These are phyloP conservation scores for Ephydatia muelleri DNA, from an alignment of 37 sponge, comb jelly and placozoan genomes.

Conservation along the genomic window DNA sequence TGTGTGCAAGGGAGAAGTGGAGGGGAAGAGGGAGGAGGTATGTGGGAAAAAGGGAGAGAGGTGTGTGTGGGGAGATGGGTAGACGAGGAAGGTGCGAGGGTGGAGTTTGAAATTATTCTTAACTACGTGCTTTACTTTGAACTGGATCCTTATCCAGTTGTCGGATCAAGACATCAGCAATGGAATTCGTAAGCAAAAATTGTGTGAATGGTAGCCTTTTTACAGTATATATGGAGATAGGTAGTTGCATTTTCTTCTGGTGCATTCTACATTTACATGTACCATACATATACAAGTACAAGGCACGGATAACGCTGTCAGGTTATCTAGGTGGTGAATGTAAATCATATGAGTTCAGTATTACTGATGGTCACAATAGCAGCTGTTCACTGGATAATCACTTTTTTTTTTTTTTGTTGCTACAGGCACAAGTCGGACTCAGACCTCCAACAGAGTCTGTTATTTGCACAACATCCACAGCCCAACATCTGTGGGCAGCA, in stretches of 20 bases:
- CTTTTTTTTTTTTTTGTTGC: neutral
- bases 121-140: neutral
- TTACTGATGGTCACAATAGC: too few relatives aligned
- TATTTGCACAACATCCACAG: conserved; percentile 26
- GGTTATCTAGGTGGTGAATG: too few relatives aligned
- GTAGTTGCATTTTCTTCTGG: too few relatives aligned
- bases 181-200: neutral
- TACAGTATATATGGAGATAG: neutral
- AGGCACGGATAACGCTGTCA: too few relatives aligned
- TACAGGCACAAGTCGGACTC: conserved; percentile 85
- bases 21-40: neutral
- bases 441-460: conserved; percentile 78
- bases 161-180: neutral
- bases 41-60: neutral
- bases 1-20: neutral
- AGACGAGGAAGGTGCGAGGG: neutral
- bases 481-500: neutral
- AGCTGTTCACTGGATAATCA: too few relatives aligned
- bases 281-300: too few relatives aligned
- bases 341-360: too few relatives aligned
- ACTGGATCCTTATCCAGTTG: neutral
- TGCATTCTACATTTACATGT: too few relatives aligned
- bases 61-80: neutral
- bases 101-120: neutral
- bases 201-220: neutral